phyloP scores from a whole-genome alignment of 2,888 invertebrate genomes.

The Ennomos erosarius region DNA sequence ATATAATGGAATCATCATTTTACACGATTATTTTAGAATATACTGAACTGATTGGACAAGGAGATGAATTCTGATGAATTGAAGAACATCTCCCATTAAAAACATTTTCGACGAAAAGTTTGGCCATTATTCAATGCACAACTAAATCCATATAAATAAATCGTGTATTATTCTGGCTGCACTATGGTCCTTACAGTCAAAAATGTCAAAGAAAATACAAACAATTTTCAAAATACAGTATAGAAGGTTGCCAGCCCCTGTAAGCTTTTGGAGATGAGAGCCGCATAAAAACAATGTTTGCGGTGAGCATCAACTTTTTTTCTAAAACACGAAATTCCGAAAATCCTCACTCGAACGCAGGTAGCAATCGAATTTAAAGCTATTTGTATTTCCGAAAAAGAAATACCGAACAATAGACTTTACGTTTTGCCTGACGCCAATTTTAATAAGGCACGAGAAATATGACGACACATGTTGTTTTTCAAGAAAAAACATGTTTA shows the following conservation, averaged over 20 bases:
- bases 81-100: too few species aligned
- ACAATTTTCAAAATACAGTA: conserved; percentile 1
- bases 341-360: conserved; percentile 79
- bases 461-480: conserved; percentile 75
- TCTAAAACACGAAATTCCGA: conserved; percentile 73
- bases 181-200: too few species aligned
- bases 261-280: conserved; percentile 55
- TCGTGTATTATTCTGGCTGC: too few species aligned
- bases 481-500: conserved; percentile 43
- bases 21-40: too few species aligned
- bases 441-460: conserved; percentile 81
- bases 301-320: conserved; percentile 79
- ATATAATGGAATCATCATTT: too few species aligned
- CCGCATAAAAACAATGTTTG: conserved; percentile 82
- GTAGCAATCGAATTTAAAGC: conserved; percentile 79
- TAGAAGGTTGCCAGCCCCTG: conserved; percentile 57
- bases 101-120: too few species aligned
- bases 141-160: too few species aligned
- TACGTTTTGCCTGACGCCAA: conserved; percentile 77
- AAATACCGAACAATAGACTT: conserved; percentile 71
- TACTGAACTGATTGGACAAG: too few species aligned
- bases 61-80: too few species aligned
- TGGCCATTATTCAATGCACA: too few species aligned
- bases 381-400: conserved; percentile 83
- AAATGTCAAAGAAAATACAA: too few species aligned